A percentile compares a stretch with the other conserved stretches of the same genome.
Conservation (phyloP, 2,888 invertebrate genomes). For the Tetrapedia diversipes region DNA sequence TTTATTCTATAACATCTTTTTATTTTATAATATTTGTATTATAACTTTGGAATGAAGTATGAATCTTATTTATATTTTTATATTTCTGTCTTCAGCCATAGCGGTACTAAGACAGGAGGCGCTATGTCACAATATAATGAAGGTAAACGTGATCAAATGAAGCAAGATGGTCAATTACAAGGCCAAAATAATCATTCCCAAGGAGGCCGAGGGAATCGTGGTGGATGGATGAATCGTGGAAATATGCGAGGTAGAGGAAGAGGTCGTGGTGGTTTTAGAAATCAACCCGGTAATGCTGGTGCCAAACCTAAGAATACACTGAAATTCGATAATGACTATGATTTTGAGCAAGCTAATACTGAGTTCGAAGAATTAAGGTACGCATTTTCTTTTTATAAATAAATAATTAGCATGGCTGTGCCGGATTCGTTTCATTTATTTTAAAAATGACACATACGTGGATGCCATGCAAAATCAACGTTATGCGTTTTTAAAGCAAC, state of each 20-base stretch:
- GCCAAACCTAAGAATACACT: slow-evolving; percentile 88
- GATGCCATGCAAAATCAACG: slow-evolving; percentile 77
- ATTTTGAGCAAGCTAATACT: slow-evolving; percentile 99
- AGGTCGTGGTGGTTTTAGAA: slow-evolving; percentile 79
- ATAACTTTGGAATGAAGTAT: neutral
- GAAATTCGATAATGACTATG: slow-evolving; percentile 98
- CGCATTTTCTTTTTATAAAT: neutral
- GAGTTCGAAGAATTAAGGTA: slow-evolving; percentile 95
- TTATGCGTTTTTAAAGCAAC: slow-evolving; percentile 67
- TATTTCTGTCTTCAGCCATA: slow-evolving; percentile 68
- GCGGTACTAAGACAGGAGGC: slow-evolving; percentile 74
- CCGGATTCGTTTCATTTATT: slow-evolving; percentile 74
- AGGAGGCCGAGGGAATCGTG: slow-evolving; percentile 80
- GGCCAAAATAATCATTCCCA: slow-evolving; percentile 77
- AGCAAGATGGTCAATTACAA: slow-evolving; percentile 71
- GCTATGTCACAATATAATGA: slow-evolving; percentile 80
- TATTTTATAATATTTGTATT: too few species aligned
- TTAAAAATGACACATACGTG: slow-evolving; percentile 77
- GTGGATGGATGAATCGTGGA: slow-evolving; percentile 80
- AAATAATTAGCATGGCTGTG: slow-evolving; percentile 71
- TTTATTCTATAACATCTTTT: neutral
- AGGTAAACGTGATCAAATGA: slow-evolving; percentile 73
- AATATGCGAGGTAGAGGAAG: slow-evolving; percentile 80
- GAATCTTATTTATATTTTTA: neutral
- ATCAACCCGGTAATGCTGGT: slow-evolving; percentile 77